phyloP scores from a whole-genome alignment of 2,113 vertebrate genomes.

The Neotragus pygmaeus region DNA sequence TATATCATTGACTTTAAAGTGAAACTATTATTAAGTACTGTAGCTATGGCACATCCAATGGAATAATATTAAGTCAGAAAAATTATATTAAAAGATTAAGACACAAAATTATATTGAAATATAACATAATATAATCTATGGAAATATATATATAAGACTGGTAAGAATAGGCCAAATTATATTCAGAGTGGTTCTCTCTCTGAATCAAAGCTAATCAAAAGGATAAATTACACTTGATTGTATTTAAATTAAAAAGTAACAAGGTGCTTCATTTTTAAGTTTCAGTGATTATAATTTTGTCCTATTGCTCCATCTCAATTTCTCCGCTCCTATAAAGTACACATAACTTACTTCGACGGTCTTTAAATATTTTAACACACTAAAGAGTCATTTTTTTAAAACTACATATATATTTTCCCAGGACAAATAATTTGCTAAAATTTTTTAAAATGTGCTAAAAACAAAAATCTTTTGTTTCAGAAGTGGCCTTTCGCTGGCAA shows the following conservation, averaged over 20 bases:
- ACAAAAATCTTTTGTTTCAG: background rate
- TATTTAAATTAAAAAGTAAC: background rate
- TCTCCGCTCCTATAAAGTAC: background rate
- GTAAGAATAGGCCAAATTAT: background rate
- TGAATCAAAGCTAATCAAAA: background rate
- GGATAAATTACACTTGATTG: background rate
- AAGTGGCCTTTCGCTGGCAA: background rate
- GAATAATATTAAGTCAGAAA: constrained; percentile 13
- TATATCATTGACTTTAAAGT: background rate
- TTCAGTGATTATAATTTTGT: background rate
- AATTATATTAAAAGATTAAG: background rate
- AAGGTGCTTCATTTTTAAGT: background rate
- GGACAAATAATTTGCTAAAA: background rate
- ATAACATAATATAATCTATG: background rate
- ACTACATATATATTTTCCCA: background rate
- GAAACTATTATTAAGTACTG: background rate
- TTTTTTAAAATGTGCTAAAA: background rate
- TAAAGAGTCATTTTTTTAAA: background rate
- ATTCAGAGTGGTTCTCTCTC: background rate
- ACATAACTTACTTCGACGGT: background rate
- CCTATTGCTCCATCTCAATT: background rate
- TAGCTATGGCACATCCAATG: background rate
- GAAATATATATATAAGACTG: background rate
- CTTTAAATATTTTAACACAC: background rate
- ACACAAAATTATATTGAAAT: background rate